These are phyloP conservation scores for Tricholauxania praeusta DNA, from an alignment of 2,888 invertebrate genomes.

Conservation along the genomic window DNA sequence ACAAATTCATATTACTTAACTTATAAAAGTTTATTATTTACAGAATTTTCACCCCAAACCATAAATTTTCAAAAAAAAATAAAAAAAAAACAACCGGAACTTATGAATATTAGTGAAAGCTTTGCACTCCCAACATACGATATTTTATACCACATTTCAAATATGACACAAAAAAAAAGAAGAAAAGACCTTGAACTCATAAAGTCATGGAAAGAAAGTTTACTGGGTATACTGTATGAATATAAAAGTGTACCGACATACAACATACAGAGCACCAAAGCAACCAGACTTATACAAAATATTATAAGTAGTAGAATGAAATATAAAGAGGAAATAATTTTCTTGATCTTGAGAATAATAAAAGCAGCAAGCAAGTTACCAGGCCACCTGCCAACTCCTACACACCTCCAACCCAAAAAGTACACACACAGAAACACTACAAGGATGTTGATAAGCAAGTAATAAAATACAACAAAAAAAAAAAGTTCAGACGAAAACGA, in stretches of 20 bases:
- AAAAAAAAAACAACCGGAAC: no score
- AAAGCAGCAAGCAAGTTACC: background rate
- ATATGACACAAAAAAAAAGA: background rate
- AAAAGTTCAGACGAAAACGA: conserved; percentile 15
- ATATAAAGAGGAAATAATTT: conserved; percentile 56
- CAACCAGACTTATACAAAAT: conserved; percentile 21
- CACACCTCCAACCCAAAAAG: background rate
- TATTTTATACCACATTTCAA: no score
- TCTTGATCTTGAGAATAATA: conserved; percentile 52
- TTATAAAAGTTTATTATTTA: no score
- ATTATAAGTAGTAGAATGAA: conserved; percentile 48
- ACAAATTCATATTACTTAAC: no score
- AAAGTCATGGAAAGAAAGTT: conserved; percentile 54
- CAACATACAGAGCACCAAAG: conserved; percentile 10
- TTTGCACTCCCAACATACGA: no score
- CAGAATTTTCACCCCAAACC: no score
- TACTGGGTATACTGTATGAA: conserved; percentile 1
- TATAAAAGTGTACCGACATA: conserved; percentile 17
- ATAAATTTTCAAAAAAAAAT: no score
- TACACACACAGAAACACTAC: conserved; percentile 2
- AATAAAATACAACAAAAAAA: conserved; percentile 7
- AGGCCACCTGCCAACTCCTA: background rate
- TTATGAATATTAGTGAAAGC: no score
- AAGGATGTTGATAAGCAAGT: conserved; percentile 9
- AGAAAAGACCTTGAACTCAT: conserved; percentile 60